Evolutionary conservation across 2,113 vertebrate genomes (phyloP).

Genomic region (Oreochromis tanganicae): DNA sequence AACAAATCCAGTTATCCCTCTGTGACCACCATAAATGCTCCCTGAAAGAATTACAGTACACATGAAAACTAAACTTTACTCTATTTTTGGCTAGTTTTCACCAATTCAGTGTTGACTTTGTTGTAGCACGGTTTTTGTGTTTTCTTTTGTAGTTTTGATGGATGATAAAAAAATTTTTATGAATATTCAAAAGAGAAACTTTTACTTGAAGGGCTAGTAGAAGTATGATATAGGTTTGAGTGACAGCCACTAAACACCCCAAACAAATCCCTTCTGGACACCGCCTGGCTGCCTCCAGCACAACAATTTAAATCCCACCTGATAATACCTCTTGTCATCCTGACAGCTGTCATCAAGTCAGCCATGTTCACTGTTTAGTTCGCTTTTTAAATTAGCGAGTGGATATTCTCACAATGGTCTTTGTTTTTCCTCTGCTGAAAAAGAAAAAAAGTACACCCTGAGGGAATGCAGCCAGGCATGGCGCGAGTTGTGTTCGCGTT

Average conservation of each 20-base stretch:
- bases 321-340: slow-evolving; percentile 62
- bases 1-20: not conserved
- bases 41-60: not conserved
- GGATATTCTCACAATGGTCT: slow-evolving; percentile 42
- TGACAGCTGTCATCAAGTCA: slow-evolving; percentile 67
- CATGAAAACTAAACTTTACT: not conserved
- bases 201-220: slow-evolving; percentile 27
- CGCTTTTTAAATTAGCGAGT: slow-evolving; percentile 58
- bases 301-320: slow-evolving; percentile 72
- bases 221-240: slow-evolving; percentile 48
- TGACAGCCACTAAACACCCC: slow-evolving; percentile 56
- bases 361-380: slow-evolving; percentile 58
- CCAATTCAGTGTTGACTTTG: not conserved
- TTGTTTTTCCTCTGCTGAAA: slow-evolving; percentile 33
- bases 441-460: slow-evolving; percentile 5
- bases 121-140: not conserved
- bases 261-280: slow-evolving; percentile 64
- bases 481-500: slow-evolving; percentile 8
- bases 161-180: not conserved
- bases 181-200: slow-evolving; percentile 39
- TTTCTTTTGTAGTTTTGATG: not conserved
- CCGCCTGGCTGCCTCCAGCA: slow-evolving; percentile 66
- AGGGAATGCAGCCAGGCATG: slow-evolving; percentile 20
- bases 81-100: not conserved
- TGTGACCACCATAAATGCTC: not conserved